Conservation (phyloP, 2,888 invertebrate genomes). For the Hyposoter dolosus region DNA sequence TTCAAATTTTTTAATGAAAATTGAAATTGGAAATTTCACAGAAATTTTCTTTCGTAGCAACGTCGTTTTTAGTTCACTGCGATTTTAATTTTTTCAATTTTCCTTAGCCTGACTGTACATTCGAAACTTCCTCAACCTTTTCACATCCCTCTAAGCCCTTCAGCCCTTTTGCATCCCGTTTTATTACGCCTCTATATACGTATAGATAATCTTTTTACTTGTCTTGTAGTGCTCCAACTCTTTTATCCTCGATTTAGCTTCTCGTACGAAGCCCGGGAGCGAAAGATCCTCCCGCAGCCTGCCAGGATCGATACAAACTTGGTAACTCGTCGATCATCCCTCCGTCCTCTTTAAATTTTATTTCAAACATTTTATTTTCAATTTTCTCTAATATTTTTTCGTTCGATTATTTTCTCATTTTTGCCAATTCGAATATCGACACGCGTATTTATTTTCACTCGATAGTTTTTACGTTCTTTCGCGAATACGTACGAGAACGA, state of each 20-base stretch:
- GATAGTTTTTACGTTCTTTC: not conserved
- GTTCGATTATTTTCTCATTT: not conserved
- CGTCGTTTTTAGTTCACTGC: not conserved
- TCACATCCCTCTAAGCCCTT: constrained; percentile 61
- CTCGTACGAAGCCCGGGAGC: constrained; percentile 78
- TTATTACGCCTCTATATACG: constrained; percentile 48
- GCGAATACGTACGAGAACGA: not conserved
- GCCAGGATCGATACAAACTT: constrained; percentile 71
- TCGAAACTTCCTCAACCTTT: constrained; percentile 45
- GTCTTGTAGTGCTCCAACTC: constrained; percentile 23
- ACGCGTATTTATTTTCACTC: not conserved
- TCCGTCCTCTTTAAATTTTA: not conserved
- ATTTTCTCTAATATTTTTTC: constrained; percentile 38
- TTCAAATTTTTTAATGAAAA: not conserved
- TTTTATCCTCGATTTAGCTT: constrained; percentile 63
- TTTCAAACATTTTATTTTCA: not conserved
- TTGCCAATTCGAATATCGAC: not conserved
- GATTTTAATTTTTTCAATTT: not conserved
- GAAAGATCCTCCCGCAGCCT: constrained; percentile 76
- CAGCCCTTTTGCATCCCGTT: constrained; percentile 73
- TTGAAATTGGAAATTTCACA: not conserved
- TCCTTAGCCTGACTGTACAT: constrained; percentile 25
- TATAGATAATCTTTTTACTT: constrained; percentile 72
- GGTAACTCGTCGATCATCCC: constrained; percentile 51
- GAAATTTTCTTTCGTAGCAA: not conserved